Evolutionary conservation across 2,888 invertebrate genomes (phyloP), one percentile per base, ranked within the genome.

Genomic region (Tenthredo scrophulariae): DNA sequence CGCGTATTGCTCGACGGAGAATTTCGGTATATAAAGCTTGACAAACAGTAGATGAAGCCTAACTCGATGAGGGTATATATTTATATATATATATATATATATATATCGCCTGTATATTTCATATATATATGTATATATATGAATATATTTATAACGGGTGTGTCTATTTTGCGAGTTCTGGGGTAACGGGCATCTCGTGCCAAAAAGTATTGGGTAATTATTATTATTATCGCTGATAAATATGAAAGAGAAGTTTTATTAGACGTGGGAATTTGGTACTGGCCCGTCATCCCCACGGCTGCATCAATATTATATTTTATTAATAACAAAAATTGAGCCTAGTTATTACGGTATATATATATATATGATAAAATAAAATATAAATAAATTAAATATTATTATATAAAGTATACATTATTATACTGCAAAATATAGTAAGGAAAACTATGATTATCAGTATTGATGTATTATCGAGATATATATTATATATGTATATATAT

Each of bases 221-320:
- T 54, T 80, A 80, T 80, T 80, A 40, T 62, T 33, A 62, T 40
- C 9, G 43, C 1, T 10, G 10, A 72, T 10, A 22, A 74, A 77
- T 26, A 77, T 54, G 18, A 54, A 26, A 4, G n/a, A 22, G 7
- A 74, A 74, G n/a, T 43, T 43, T 46, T 10, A 74, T 74, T 29
- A n/a, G 46, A 77, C 33, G 29, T 77, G 43, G 50, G 50, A 77
- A 40, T 80, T 80, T 80, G 80, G 80, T 80, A 80, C 80, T 29
- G 62, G 80, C 80, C 80, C 80, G 80, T 62, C 37, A 62, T 18
- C 62, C 62, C 89, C 88, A 89, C 88, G 90, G 90, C 91, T 91
- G 89, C 90, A 90, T 91, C 90, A 88, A 91, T 90, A 90, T 91
- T 91, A 91, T 92, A 92, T 92, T 93, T 92, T 92, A 91, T 91